Evolutionary conservation across 2,888 invertebrate species (phyloP), one percentile per base, ranked within the genome.

Genomic region (Pseudolycoriella hygida): DNA sequence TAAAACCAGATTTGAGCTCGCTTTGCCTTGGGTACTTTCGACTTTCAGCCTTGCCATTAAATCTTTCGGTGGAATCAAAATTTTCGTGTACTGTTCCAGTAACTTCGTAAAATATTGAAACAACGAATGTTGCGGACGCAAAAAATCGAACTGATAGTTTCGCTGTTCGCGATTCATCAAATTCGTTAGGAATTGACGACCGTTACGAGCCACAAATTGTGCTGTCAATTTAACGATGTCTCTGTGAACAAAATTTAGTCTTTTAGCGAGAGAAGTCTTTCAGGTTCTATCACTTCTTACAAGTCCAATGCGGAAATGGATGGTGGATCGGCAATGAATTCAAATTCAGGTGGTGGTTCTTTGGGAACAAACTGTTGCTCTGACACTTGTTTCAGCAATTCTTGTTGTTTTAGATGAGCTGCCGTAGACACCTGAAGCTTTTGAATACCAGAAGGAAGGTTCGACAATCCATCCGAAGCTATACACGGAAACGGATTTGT

Each of bases 21-120:
- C 32, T 51, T 73, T 69, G 4, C 73, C 70, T 0, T 73, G 74
- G 40, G 76, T 73, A 1, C 82, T 73, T 65, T 96, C 94, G 19
- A 83, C 78, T 40, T 77, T 74, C 32, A 97, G 62, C 52, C 82
- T 80, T 0, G 74, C 71, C 52, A 85, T 74, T 52, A 94, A 68
- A 63, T 92, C 89, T 63, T 96, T 97, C 0, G 96, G 88, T 0
- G 96, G 97, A 57, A 97, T 84, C 4, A 97, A 69, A 15, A 96
- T 82, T 70, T 98, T 98, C 0, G 97, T 97, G 58, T 99, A 99
- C 63, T 99, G 98, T 59, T 98, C 97, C 41, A 99, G 72, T 0
- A 99, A 72, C 56, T 96, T 88, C 0, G 97, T 97, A 60, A 99
- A 99, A 66, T 98, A 99, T 57, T 89, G 90, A 62, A 98, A 99